A percentile compares a stretch with the other conserved stretches of the same genome.
Conservation (phyloP, 1,140 invertebrate genomes). For the Drosophila guanche region DNA sequence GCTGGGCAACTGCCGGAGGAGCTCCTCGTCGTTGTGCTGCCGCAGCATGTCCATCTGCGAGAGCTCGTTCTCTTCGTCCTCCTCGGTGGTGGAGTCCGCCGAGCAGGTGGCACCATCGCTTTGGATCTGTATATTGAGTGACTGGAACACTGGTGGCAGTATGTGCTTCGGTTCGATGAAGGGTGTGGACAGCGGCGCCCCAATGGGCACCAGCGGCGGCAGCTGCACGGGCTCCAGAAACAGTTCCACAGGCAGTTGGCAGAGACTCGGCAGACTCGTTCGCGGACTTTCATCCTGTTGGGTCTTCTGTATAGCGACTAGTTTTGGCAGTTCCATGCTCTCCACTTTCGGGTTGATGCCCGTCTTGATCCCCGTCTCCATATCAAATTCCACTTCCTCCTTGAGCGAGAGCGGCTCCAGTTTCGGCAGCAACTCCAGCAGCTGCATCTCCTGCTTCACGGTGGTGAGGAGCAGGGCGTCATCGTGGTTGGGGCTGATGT, state of each 20-base stretch:
- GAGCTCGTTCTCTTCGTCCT: slow-evolving; percentile 38
- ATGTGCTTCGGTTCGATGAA: slow-evolving; percentile 56
- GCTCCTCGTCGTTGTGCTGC: slow-evolving; percentile 52
- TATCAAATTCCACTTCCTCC: slow-evolving; percentile 21
- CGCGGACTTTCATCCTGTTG: slow-evolving; percentile 7
- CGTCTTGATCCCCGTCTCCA: slow-evolving; percentile 15
- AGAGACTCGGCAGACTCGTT: slow-evolving; percentile 16
- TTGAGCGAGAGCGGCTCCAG: slow-evolving; percentile 53
- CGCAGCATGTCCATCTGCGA: slow-evolving; percentile 74
- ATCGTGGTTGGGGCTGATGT: slow-evolving; percentile 22
- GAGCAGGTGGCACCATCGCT: slow-evolving; percentile 52
- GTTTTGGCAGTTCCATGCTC: slow-evolving; percentile 58
- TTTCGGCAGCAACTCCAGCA: slow-evolving; percentile 51
- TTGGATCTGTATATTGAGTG: slow-evolving; percentile 50
- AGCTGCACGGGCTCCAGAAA: slow-evolving; percentile 56
- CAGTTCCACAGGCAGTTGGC: slow-evolving; percentile 47
- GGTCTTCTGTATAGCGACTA: slow-evolving; percentile 67
- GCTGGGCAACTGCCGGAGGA: slow-evolving; percentile 68
- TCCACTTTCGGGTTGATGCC: not conserved
- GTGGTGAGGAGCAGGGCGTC: slow-evolving; percentile 1
- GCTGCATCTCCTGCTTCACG: slow-evolving; percentile 43
- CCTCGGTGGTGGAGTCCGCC: slow-evolving; percentile 54
- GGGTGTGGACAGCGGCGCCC: slow-evolving; percentile 63
- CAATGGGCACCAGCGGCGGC: slow-evolving; percentile 67
- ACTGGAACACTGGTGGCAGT: slow-evolving; percentile 47